phyloP scores from a whole-genome alignment of 2,888 invertebrate species.

The Oscheius sp. region DNA sequence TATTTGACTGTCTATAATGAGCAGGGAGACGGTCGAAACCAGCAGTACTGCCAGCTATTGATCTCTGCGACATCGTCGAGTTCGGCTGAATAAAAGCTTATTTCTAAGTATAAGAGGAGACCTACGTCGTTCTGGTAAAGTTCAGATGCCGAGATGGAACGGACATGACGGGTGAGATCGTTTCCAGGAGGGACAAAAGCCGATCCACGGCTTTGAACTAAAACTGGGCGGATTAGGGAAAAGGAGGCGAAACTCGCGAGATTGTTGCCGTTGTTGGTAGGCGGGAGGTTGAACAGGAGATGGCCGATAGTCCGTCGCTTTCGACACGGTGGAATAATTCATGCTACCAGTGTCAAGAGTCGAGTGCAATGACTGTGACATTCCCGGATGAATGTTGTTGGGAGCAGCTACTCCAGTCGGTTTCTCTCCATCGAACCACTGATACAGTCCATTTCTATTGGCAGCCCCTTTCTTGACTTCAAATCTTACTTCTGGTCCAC shows the following conservation, averaged over 20 bases:
- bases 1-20: slow-evolving; percentile 61
- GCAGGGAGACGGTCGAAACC: slow-evolving; percentile 60
- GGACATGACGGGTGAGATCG: slow-evolving; percentile 44
- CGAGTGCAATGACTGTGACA: slow-evolving; percentile 26
- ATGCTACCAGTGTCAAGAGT: slow-evolving; percentile 11
- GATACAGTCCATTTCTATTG: slow-evolving; percentile 93
- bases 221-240: neutral
- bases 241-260: neutral
- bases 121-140: slow-evolving; percentile 50
- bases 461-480: slow-evolving; percentile 98
- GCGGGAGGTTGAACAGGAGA: slow-evolving; percentile 37
- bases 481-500: slow-evolving; percentile 90
- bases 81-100: slow-evolving; percentile 48
- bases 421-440: slow-evolving; percentile 89
- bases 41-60: slow-evolving; percentile 49
- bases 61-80: slow-evolving; percentile 58
- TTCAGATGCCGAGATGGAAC: slow-evolving; percentile 65
- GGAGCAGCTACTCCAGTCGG: slow-evolving; percentile 75
- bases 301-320: slow-evolving; percentile 25
- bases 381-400: slow-evolving; percentile 3
- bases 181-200: slow-evolving; percentile 27
- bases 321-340: slow-evolving; percentile 25
- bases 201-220: slow-evolving; percentile 33
- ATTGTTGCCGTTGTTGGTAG: slow-evolving; percentile 48
- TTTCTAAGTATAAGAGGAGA: neutral